phyloP scores from a whole-genome alignment of 64 coral and sea anemone species.

The Anthopleura sola region DNA sequence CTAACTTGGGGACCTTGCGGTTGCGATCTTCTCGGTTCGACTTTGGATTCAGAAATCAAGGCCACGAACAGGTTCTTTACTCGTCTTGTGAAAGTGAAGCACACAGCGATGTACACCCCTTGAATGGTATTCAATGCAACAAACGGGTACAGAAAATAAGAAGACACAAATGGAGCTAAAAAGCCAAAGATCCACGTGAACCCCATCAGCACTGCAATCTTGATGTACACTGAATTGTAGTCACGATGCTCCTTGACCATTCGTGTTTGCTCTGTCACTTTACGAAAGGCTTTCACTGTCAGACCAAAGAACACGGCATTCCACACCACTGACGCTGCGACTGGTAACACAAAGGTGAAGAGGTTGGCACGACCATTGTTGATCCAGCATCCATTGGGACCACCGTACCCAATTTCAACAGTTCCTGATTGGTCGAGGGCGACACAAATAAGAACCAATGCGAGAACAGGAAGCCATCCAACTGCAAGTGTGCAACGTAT shows the following conservation, averaged over 20 bases:
- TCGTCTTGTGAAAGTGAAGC: constrained; percentile 3
- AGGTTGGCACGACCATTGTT: constrained; percentile 31
- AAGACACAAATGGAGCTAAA: background rate
- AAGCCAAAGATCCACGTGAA: constrained; percentile 36
- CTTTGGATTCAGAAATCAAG: too few species aligned
- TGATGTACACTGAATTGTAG: background rate
- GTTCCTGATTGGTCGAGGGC: too few species aligned
- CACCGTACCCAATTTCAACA: constrained; percentile 13
- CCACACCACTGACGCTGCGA: background rate
- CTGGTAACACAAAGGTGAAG: constrained; percentile 22
- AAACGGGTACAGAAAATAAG: constrained; percentile 29
- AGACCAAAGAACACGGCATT: too few species aligned
- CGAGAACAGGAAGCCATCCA: too few species aligned
- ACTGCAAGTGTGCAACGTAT: too few species aligned
- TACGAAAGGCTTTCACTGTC: background rate
- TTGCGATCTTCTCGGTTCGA: too few species aligned
- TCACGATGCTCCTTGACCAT: background rate
- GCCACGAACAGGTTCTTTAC: background rate
- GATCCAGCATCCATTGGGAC: constrained; percentile 43
- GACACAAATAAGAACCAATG: too few species aligned
- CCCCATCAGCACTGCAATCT: constrained; percentile 33
- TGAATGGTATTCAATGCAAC: background rate
- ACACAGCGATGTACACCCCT: constrained; percentile 30
- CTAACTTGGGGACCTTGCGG: too few species aligned
- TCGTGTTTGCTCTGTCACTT: constrained; percentile 9